Conservation (phyloP, 2,797 vertebrate species). For the Rhinophrynus dorsalis region DNA sequence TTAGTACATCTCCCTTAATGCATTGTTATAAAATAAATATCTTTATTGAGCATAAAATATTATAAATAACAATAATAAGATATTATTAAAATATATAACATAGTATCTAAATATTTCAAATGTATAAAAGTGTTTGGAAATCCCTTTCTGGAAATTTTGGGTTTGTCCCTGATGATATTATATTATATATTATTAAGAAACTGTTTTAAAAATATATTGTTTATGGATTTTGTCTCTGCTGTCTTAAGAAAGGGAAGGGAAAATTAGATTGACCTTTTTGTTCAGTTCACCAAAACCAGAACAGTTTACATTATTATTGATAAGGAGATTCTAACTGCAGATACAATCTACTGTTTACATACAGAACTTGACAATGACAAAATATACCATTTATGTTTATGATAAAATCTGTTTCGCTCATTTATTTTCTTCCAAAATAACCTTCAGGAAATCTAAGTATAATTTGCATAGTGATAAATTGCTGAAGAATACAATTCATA, state of each 20-base stretch:
- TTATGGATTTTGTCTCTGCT: too few species aligned
- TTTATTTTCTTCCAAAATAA: not conserved
- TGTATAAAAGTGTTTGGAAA: too few species aligned
- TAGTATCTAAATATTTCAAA: too few species aligned
- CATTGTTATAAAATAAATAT: too few species aligned
- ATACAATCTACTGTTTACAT: slow-evolving; percentile 10
- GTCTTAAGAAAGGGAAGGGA: not conserved
- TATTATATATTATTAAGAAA: too few species aligned
- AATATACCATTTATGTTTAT: slow-evolving; percentile 11
- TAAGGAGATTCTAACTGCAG: slow-evolving; percentile 4
- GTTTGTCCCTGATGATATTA: too few species aligned
- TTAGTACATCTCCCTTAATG: too few species aligned
- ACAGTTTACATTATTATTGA: slow-evolving; percentile 14
- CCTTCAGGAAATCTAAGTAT: not conserved
- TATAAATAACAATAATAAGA: too few species aligned
- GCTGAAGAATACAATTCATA: not conserved
- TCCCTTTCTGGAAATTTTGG: too few species aligned
- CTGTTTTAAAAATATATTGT: too few species aligned
- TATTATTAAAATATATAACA: too few species aligned
- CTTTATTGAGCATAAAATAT: too few species aligned
- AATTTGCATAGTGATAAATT: not conserved
- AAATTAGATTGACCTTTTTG: not conserved
- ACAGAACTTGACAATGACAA: slow-evolving; percentile 9
- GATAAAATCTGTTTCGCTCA: not conserved
- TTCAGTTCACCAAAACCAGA: not conserved